These are phyloP conservation scores for Brachirus orientalis DNA, from an alignment of 2,113 vertebrate species.

Conservation along the genomic window DNA sequence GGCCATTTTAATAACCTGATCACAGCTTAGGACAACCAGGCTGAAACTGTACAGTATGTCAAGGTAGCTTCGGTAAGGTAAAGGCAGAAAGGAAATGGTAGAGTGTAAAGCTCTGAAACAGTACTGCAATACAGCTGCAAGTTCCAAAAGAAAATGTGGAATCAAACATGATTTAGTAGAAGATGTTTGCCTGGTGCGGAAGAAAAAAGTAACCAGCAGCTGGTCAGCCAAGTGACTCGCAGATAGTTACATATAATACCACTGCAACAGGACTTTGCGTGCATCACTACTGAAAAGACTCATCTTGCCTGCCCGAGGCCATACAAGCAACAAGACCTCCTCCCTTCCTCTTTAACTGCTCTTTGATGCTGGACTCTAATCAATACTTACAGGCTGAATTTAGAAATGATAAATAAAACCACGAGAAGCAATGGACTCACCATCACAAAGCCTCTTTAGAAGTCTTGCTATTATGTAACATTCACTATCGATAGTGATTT, in stretches of 20 bases:
- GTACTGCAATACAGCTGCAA: neutral
- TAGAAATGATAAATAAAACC: constrained; percentile 73
- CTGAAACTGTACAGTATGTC: constrained; percentile 14
- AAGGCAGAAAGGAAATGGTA: constrained; percentile 2
- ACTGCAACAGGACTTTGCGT: constrained; percentile 55
- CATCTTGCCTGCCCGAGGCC: constrained; percentile 61
- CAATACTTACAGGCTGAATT: constrained; percentile 78
- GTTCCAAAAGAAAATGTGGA: constrained; percentile 14
- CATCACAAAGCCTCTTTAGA: constrained; percentile 33
- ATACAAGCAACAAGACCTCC: constrained; percentile 65
- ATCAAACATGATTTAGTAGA: constrained; percentile 34
- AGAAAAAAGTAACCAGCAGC: constrained; percentile 46
- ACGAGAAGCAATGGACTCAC: constrained; percentile 42
- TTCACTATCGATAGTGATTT: neutral
- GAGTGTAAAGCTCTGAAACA: constrained; percentile 10
- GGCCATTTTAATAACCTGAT: constrained; percentile 22
- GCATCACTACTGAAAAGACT: constrained; percentile 66
- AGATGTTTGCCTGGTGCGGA: constrained; percentile 19
- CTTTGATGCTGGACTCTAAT: constrained; percentile 76
- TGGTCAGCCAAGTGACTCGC: constrained; percentile 62
- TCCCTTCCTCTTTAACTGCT: constrained; percentile 70
- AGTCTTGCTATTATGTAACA: constrained; percentile 11
- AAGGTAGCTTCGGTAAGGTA: neutral
- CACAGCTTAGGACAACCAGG: neutral
- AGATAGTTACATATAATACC: constrained; percentile 67